Conservation (phyloP, 2,113 vertebrate species). For the Caretta caretta region DNA sequence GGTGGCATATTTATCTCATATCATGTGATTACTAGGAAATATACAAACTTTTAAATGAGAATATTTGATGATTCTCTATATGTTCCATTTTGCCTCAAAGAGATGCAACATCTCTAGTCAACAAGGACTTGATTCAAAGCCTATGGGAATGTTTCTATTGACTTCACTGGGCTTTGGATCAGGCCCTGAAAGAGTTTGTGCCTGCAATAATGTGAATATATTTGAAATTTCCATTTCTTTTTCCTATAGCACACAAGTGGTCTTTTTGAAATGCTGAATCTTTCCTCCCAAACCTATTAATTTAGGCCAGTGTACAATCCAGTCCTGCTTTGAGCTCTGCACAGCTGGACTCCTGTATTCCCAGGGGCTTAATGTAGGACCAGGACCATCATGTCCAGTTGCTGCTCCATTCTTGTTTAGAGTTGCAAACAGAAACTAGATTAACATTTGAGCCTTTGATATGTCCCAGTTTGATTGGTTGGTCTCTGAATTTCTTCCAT, state of each 20-base stretch:
- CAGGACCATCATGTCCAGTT: neutral
- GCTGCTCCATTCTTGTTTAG: neutral
- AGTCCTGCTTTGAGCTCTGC: conserved; percentile 13
- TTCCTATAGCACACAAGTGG: conserved; percentile 34
- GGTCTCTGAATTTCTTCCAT: neutral
- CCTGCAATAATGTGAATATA: conserved; percentile 23
- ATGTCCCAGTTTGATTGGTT: neutral
- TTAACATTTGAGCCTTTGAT: neutral
- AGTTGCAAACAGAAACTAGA: neutral
- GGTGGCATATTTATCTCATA: conserved; percentile 17
- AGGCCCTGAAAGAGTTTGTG: neutral
- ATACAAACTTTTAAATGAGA: conserved; percentile 62
- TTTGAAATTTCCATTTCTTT: conserved; percentile 55
- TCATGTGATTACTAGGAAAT: conserved; percentile 43
- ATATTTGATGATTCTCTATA: conserved; percentile 28
- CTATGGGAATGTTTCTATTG: conserved; percentile 72
- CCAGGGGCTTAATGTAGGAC: neutral
- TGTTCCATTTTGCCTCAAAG: conserved; percentile 62
- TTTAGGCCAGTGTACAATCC: neutral
- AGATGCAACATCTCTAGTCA: conserved; percentile 57
- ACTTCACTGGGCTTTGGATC: conserved; percentile 50
- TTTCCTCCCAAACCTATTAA: conserved; percentile 45
- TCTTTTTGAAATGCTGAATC: conserved; percentile 50
- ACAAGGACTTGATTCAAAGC: conserved; percentile 60
- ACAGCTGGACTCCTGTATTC: neutral